Evolutionary conservation across 2,888 invertebrate species (phyloP).

Genomic region (Calliopum simillimum): DNA sequence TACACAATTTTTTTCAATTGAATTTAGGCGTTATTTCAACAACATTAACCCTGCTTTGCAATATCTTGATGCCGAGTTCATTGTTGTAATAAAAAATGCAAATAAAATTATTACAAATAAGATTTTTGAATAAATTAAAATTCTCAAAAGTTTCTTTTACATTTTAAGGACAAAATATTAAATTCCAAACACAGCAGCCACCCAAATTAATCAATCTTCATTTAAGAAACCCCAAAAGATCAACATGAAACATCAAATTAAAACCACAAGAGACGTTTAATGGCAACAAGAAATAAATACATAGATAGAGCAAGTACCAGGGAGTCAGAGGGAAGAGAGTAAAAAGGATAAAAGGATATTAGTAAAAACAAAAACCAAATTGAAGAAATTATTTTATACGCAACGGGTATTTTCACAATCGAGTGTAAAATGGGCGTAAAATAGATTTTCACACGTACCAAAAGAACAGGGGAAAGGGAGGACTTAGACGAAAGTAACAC

Average conservation of each 20-base stretch:
- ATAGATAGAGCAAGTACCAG: too few species aligned
- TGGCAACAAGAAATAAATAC: background rate
- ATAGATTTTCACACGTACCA: background rate
- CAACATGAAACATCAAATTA: slow-evolving; percentile 5
- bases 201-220: slow-evolving; percentile 27
- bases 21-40: too few species aligned
- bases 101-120: too few species aligned
- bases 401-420: background rate
- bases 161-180: too few species aligned
- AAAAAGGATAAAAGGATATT: background rate
- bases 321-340: too few species aligned
- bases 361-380: background rate
- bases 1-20: too few species aligned
- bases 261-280: slow-evolving; percentile 4
- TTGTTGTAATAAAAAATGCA: too few species aligned
- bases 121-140: too few species aligned
- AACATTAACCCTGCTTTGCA: too few species aligned
- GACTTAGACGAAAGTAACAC: background rate
- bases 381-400: background rate
- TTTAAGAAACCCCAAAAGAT: background rate
- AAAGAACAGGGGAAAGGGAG: background rate
- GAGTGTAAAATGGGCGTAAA: slow-evolving; percentile 3
- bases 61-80: too few species aligned
- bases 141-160: too few species aligned
- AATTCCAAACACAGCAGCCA: background rate